Percentiles rank a stretch among this genome's conserved stretches.
phyloP scores from a whole-genome alignment of 1,140 invertebrate genomes.

The Zaprionus ornatus region DNA sequence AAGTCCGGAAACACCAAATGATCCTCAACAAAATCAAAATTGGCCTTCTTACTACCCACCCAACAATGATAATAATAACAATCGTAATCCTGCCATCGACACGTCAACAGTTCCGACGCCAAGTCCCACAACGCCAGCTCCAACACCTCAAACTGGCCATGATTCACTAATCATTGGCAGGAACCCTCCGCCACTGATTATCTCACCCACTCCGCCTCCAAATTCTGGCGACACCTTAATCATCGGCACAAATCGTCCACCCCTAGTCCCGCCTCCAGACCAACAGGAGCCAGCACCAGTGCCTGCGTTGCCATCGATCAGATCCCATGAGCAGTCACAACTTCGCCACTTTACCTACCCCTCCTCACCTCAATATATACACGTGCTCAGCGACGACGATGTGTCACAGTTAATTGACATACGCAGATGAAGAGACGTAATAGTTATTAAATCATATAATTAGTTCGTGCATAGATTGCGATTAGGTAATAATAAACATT shows the following conservation, averaged over 20 bases:
- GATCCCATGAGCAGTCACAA: neutral
- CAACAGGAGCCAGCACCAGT: neutral
- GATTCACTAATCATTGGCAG: slow-evolving; percentile 6
- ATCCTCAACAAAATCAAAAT: neutral
- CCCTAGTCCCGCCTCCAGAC: neutral
- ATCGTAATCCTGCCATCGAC: slow-evolving; percentile 1
- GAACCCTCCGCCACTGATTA: neutral
- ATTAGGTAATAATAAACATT: slow-evolving; percentile 12
- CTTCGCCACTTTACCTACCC: slow-evolving; percentile 16
- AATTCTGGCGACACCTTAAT: slow-evolving; percentile 26
- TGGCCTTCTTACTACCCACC: neutral
- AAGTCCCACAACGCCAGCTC: neutral
- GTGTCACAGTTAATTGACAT: slow-evolving; percentile 7
- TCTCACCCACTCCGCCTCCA: slow-evolving; percentile 21
- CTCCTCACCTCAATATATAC: slow-evolving; percentile 8
- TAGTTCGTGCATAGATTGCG: neutral
- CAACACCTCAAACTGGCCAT: neutral
- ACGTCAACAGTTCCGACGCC: neutral
- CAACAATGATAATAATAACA: neutral
- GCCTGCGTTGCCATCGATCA: neutral
- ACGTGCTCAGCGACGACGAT: neutral
- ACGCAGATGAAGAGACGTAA: neutral
- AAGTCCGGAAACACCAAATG: neutral
- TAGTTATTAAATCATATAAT: neutral
- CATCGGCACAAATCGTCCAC: slow-evolving; percentile 24